Evolutionary conservation across 2,113 vertebrate species (phyloP), one percentile per base, ranked within the genome.

Genomic region (Ramphastos sulfuratus): DNA sequence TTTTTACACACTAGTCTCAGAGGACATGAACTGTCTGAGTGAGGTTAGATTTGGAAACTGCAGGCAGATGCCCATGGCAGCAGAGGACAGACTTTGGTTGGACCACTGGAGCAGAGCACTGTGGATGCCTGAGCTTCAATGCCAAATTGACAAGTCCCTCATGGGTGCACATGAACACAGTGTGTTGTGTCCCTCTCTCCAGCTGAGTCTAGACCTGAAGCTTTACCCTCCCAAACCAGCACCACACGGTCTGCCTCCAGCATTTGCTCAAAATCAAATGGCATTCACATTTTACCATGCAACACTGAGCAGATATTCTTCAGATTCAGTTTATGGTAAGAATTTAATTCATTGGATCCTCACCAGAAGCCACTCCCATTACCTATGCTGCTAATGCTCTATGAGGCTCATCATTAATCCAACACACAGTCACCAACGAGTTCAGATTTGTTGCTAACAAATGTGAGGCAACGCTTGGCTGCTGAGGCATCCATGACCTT

Each of bases 141-240:
- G 28, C 7, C 48, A 83, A 63, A 52, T 20, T 18, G 50, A 31
- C 0, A 0, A 21, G 21, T 37, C 44, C 16, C 30, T 20, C 1
- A 0, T 44, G 46, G 74, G n/a, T 63, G 19, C 52, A 28, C 4
- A 5, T 3, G 24, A 31, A 24, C 31, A 48, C 0, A 0, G 18
- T 7, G 3, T 4, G 0, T 44, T 7, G 3, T 4, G 0, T 44
- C 50, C 25, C 23, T 69, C 70, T 81, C 39, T 31, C 58, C 85
- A 52, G 50, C 60, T 30, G 15, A 15, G 44, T 9, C 60, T 50
- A 66, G 8, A 55, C 30, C 44, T 0, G 0, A 73, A 77, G 42
- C 23, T 87, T n/a, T 74, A 11, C 28, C 35, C 23, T 74, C 65
- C 39, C 56, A 71, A 20, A 15, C 12, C 1, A 1, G 21, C 19